Base-by-base conservation (phyloP, 2,797 vertebrate genomes). In the Peromyscus melanophrys region DNA sequence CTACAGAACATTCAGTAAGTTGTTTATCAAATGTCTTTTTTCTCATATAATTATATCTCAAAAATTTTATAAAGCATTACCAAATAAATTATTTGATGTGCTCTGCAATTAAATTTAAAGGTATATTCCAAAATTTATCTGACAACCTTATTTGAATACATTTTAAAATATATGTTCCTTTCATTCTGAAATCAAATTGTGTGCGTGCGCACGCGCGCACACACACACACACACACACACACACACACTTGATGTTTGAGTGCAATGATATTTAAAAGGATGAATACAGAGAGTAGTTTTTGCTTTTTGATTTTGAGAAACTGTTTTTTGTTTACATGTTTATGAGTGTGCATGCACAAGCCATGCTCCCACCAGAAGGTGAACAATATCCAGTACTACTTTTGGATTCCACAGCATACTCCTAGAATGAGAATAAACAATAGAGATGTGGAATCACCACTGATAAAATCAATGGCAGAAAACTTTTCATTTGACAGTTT, bases 51-150 rank as follows among this genome's bases (percentile, higher is more conserved):
- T 6, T 14, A 57, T 46, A n/a, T 59, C 37, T 27, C n/a, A 94
- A 91, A 49, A 89, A 94, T 87, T 96, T 2, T 23, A 75, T 14
- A 16, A 76, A 34, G 16, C 7, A 71, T 10, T 61, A 17, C 34
- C n/a, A 75, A 77, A 65, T 27, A 94, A 84, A 71, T 71, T 69
- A 92, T 78, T 91, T 92, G 43, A 14, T 95, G 0, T 95, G 78
- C 73, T 94, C 19, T 94, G 17, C 77, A 83, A 96, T 96, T 94
- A 86, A 59, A 93, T 76, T 92, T 83, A 91, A 43, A 71, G 67
- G 3, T 61, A 6, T 14, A 78, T 73, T 23, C 3, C 82, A 11
- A 59, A 71, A 89, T 94, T 96, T 91, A 76, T 89, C 40, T 89
- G 52, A 10, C 8, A 94, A 86, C 1, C 1, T 5, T 71, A 11